These are phyloP conservation scores for Drosophila paulistorum DNA, from an alignment of 1,140 invertebrate species.

Conservation along the genomic window DNA sequence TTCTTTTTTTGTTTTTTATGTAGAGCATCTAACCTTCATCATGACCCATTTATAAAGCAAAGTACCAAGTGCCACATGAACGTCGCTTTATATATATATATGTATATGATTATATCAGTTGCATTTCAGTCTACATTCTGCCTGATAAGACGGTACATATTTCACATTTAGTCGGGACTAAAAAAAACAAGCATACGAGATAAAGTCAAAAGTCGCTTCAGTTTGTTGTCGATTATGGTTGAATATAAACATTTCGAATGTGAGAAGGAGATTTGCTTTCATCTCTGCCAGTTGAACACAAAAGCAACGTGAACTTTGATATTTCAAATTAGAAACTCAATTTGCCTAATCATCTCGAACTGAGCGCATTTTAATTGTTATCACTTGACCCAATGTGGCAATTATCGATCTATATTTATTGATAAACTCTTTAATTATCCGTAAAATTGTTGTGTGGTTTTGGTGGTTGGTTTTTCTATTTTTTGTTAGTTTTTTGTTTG, in stretches of 20 bases:
- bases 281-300: background rate
- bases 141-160: background rate
- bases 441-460: conserved; percentile 43
- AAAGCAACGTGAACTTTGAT: conserved; percentile 6
- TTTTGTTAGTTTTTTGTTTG: conserved; percentile 25
- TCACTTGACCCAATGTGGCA: conserved; percentile 47
- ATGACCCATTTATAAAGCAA: background rate
- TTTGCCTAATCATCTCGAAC: conserved; percentile 30
- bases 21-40: conserved; percentile 5
- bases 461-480: conserved; percentile 4
- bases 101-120: conserved; percentile 2
- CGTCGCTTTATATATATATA: background rate
- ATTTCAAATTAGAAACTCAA: conserved; percentile 6
- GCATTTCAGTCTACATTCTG: background rate
- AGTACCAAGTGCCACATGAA: background rate
- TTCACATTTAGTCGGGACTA: background rate
- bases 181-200: background rate
- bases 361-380: conserved; percentile 49
- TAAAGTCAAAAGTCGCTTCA: conserved; percentile 1
- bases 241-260: background rate
- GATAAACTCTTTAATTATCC: conserved; percentile 47
- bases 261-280: background rate
- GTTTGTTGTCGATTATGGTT: conserved; percentile 16
- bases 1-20: background rate
- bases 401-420: conserved; percentile 34